Evolutionary conservation across 2,888 invertebrate genomes (phyloP), one percentile per base, ranked within the genome.

Genomic region (Latrodectus hesperus): DNA sequence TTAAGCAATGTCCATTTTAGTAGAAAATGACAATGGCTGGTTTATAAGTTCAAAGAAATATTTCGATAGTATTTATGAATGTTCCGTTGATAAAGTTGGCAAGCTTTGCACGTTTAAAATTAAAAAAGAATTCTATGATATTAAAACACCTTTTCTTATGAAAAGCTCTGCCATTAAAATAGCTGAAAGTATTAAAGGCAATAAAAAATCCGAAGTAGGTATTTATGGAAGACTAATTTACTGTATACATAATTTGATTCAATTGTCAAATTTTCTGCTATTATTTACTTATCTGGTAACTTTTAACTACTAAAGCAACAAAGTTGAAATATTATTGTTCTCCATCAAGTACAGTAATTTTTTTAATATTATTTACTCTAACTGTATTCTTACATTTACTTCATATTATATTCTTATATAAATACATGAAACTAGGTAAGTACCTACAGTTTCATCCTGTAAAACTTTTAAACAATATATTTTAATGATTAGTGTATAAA

Each of bases 71-170:
- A 79, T 70, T 64, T 79, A 79, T 52, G 51, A 53, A 52, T n/a
- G 17, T 1, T 81, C 71, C 38, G 10, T 70, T 26, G 71, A 76
- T 76, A 71, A 86, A 72, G 26, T 76, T 22, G 38, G 16, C 9
- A 22, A 16, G 55, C 22, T 2, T 49, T 9, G 49, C 14, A n/a
- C 9, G 14, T 0, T 22, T 81, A 8, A 72, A 77, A 72, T 67
- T 77, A 17, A 71, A 16, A 60, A 16, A 38, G 86, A 65, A 49
- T 87, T 77, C 49, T 87, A 77, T 77, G 51, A 81, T 9, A 87
- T 87, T 3, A 87, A 72, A 12, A 87, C 81, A 4, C 86, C 86
- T 22, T 87, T 67, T 73, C 22, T 76, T 8, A 87, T 77, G 72
- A 71, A 85, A n/a, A 85, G 85, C 53, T n/a, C 38, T 52, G 73